These are phyloP conservation scores for Rhamphomyia laevipes DNA, from an alignment of 2,888 invertebrate genomes.

Conservation along the genomic window DNA sequence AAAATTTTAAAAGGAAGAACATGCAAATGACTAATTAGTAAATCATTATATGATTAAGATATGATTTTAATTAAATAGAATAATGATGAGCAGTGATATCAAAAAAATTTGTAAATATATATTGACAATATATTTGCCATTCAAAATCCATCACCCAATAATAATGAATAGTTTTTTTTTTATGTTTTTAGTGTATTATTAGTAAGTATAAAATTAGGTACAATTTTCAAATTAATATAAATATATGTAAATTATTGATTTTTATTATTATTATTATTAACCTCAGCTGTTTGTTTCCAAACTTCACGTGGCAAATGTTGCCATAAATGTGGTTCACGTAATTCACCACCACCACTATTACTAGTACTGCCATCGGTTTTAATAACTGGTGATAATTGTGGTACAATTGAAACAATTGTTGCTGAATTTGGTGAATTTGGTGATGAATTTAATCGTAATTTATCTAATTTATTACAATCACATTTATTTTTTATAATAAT, in stretches of 20 bases:
- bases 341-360: background rate
- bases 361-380: background rate
- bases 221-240: too few relatives aligned
- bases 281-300: slow-evolving; percentile 71
- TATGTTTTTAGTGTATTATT: too few relatives aligned
- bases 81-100: too few relatives aligned
- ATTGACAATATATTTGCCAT: too few relatives aligned
- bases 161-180: too few relatives aligned
- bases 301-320: slow-evolving; percentile 66
- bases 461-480: slow-evolving; percentile 4
- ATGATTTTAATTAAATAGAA: too few relatives aligned
- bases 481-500: background rate
- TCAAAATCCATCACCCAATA: too few relatives aligned
- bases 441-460: background rate
- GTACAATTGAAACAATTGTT: background rate
- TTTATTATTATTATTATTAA: slow-evolving; percentile 27
- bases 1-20: too few relatives aligned
- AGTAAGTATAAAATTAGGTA: too few relatives aligned
- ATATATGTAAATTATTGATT: background rate
- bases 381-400: background rate
- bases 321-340: slow-evolving; percentile 40
- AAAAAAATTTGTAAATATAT: too few relatives aligned
- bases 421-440: background rate
- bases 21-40: too few relatives aligned
- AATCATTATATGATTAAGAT: too few relatives aligned